Evolutionary conservation across 2,797 vertebrate genomes (phyloP).

Genomic region (Tiaroga cobitis): DNA sequence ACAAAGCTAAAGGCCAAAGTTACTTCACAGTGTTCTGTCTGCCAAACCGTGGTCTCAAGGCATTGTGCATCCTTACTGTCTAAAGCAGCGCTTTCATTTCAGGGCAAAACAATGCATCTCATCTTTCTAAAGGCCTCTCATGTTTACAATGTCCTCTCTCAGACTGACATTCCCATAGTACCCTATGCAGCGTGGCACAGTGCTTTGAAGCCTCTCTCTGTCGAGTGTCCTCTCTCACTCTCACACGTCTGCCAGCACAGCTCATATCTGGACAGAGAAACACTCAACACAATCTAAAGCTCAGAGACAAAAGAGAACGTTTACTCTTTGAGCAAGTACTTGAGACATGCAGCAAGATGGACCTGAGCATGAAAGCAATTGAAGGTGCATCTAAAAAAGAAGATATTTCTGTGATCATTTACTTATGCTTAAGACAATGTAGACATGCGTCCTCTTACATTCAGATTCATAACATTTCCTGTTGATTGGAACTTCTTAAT

Average conservation of each 20-base stretch:
- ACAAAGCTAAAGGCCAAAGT: background rate
- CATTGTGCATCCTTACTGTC: constrained; percentile 25
- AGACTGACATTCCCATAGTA: constrained; percentile 18
- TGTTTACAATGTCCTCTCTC: constrained; percentile 17
- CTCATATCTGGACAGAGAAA: constrained; percentile 38
- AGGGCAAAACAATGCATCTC: background rate
- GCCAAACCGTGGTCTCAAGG: constrained; percentile 4
- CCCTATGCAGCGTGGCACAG: background rate
- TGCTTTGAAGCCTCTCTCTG: constrained; percentile 34
- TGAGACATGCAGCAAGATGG: constrained; percentile 38
- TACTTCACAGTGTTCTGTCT: background rate
- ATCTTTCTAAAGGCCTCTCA: constrained; percentile 19
- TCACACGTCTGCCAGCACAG: constrained; percentile 27
- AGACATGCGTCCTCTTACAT: too few relatives aligned
- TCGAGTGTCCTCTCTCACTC: constrained; percentile 27
- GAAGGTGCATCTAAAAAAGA: background rate
- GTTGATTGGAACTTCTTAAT: background rate
- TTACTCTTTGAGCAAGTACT: constrained; percentile 47
- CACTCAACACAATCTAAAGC: constrained; percentile 30
- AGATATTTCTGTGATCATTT: background rate
- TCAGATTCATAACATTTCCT: background rate
- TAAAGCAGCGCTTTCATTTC: constrained; percentile 22
- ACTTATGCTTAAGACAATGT: background rate
- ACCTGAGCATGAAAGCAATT: background rate
- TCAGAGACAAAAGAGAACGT: constrained; percentile 33